Evolutionary conservation across 2,113 vertebrate species (phyloP), one percentile per base, ranked within the genome.

Genomic region (Tringa solitaria): DNA sequence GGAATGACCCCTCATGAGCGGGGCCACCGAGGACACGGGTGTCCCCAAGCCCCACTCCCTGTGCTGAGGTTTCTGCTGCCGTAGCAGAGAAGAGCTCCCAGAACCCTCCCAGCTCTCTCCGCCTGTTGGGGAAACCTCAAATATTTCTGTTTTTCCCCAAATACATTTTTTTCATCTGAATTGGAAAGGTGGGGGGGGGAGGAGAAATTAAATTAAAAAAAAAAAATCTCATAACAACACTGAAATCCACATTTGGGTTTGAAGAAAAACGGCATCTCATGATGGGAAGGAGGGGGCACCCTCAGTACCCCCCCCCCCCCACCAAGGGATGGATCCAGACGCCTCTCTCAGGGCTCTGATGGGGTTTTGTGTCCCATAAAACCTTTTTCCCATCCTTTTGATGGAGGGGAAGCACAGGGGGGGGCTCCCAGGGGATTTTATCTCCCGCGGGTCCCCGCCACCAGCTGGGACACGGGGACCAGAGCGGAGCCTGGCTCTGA

Each of bases 301-400:
- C 59, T 0, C 35, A 8, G 61, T 4, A 39, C 23, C 45, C 37
- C 20, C 10, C 5, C 43, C 23, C 45, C 37, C 20, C 10, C 13
- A 14, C 32, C 54, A 0, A 26, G 65, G 79, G 70, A 24, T 0
- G 0, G 30, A 30, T 20, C 74, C 57, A 0, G 6, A 1, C 4
- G 1, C 15, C 60, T 26, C 46, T 35, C 72, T 3, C 2, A 16
- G 54, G 70, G 60, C 41, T 90, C 50, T n/a, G 43, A 45, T 4
- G 48, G 64, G 50, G 7, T 30, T 24, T 2, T 2, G 45, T 2
- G 2, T 3, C 18, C 64, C 32, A 4, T 1, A 23, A 41, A 43
- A 22, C 70, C 56, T 75, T 0, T 0, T 75, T 75, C 12, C 83
- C 43, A 19, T 4, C 51, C 84, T 37, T 0, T 1, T 1, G n/a